phyloP scores from a whole-genome alignment of 2,113 vertebrate genomes.

The Natator depressus region DNA sequence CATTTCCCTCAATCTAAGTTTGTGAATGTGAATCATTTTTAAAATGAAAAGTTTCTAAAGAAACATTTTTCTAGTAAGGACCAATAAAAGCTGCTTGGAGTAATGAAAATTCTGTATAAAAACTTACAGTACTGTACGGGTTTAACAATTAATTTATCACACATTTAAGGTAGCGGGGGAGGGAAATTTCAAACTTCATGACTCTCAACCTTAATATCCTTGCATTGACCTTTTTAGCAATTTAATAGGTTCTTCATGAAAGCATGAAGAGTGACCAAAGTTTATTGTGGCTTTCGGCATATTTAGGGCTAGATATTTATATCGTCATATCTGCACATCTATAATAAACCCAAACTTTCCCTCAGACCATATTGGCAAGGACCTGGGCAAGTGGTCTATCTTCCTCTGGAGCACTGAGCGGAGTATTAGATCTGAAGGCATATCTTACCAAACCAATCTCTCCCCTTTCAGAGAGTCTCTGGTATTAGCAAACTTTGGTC shows the following conservation, averaged over 20 bases:
- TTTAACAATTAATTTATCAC: neutral
- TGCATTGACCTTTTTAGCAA: accelerated
- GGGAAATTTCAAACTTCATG: neutral
- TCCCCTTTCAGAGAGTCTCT: neutral
- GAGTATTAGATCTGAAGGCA: neutral
- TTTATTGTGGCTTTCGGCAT: accelerated
- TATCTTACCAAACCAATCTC: neutral
- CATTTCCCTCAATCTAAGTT: neutral
- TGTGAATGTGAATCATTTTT: neutral
- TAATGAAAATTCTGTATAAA: neutral
- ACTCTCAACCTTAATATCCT: neutral
- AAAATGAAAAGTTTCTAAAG: neutral
- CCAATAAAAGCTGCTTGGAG: neutral
- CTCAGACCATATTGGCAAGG: neutral
- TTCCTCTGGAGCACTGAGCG: neutral
- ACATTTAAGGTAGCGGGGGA: neutral
- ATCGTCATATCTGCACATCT: neutral
- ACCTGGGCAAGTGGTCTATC: neutral
- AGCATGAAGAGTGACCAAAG: accelerated
- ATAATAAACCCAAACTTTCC: neutral
- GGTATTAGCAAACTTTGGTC: neutral
- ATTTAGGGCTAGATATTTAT: accelerated
- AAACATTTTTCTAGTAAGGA: neutral
- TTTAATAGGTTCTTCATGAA: accelerated
- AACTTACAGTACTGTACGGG: neutral